Conservation (phyloP, 2,113 vertebrate genomes). For the Oenanthe oenanthe region DNA sequence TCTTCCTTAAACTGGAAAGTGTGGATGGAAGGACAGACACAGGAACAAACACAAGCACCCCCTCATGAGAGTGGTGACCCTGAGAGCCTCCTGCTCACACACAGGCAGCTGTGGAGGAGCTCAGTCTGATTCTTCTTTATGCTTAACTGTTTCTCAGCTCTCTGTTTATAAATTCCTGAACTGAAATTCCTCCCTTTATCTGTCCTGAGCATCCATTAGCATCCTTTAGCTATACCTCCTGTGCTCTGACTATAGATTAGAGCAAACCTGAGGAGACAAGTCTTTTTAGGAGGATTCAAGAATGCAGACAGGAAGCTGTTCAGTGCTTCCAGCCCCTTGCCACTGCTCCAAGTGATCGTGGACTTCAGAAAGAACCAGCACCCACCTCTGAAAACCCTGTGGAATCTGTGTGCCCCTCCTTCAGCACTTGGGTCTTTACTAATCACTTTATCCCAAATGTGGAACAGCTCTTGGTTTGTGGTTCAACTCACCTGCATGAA, state of each 20-base stretch:
- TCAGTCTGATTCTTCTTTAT: not conserved
- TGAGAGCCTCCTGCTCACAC: not conserved
- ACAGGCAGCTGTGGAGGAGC: not conserved
- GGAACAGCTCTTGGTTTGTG: not conserved
- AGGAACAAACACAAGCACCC: not conserved
- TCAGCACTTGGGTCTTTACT: not conserved
- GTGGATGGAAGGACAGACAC: fast-evolving
- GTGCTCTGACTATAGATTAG: not conserved
- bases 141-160: not conserved
- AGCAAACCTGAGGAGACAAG: not conserved
- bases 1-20: not conserved
- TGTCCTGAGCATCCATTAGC: not conserved
- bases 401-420: not conserved
- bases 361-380: not conserved
- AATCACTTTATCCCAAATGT: not conserved
- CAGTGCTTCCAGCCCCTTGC: not conserved
- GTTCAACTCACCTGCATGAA: not conserved
- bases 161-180: slow-evolving; percentile 15
- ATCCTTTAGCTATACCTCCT: not conserved
- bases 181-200: not conserved
- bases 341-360: not conserved
- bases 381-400: not conserved
- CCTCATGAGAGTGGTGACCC: not conserved
- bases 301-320: not conserved
- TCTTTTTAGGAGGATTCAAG: not conserved